A percentile compares a stretch with the other conserved stretches of the same genome.
Conservation (phyloP, 2,888 invertebrate genomes). For the Dendrolimus houi region DNA sequence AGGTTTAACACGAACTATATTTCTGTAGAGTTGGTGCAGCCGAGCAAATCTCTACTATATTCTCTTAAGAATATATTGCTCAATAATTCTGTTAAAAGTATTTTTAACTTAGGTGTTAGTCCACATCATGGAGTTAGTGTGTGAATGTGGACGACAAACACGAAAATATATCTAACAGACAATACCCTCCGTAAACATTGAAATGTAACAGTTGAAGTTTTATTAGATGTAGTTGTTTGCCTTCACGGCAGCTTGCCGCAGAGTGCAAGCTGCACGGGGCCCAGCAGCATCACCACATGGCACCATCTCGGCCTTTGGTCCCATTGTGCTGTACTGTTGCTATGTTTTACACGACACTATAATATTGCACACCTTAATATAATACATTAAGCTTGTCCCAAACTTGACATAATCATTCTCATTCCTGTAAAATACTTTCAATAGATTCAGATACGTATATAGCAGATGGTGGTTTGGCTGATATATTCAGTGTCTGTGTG, state of each 20-base stretch:
- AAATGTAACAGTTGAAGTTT: slow-evolving; percentile 57
- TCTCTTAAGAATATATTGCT: slow-evolving; percentile 73
- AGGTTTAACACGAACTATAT: slow-evolving; percentile 55
- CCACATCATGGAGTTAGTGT: slow-evolving; percentile 52
- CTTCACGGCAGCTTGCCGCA: slow-evolving; percentile 54
- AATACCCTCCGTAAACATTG: slow-evolving; percentile 72
- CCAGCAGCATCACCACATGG: slow-evolving; percentile 45
- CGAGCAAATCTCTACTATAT: slow-evolving; percentile 74
- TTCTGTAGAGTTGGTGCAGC: slow-evolving; percentile 72
- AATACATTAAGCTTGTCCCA: no score
- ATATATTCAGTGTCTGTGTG: slow-evolving; percentile 53
- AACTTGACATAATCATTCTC: no score
- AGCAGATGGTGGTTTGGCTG: slow-evolving; percentile 38
- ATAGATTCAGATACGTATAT: no score
- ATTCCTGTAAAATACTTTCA: no score
- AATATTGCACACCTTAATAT: no score
- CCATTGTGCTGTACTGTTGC: no score
- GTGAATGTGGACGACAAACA: slow-evolving; percentile 56
- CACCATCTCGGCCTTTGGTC: slow-evolving; percentile 4
- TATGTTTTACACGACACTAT: no score
- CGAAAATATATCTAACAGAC: slow-evolving; percentile 72
- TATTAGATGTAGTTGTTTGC: slow-evolving; percentile 71
- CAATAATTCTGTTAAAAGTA: slow-evolving; percentile 73
- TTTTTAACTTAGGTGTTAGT: slow-evolving; percentile 63
- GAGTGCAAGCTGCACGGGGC: slow-evolving; percentile 51